Evolutionary conservation across 2,888 invertebrate genomes (phyloP), one percentile per base, ranked within the genome.

Genomic region (Oxyteleia sp.): DNA sequence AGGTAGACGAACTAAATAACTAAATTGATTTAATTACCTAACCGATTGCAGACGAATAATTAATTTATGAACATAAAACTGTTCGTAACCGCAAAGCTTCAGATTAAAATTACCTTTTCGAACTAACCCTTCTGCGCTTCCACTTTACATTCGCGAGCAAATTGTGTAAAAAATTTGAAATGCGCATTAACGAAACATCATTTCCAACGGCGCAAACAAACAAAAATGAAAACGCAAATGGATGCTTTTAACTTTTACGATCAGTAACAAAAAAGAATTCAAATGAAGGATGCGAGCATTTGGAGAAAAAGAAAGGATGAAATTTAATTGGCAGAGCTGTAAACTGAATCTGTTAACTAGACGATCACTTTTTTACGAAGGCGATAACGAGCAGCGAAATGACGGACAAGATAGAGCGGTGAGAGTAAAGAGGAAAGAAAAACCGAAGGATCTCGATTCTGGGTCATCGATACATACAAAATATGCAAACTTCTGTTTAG

Each of bases 341-440:
- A 63, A 81, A 81, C 61, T 45, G 74, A 68, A 63, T 59, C 81
- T 81, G 81, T 64, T 75, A 82, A 82, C 69, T 63, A 75, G 64
- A 75, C 55, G 75, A 81, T 75, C 55, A 23, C 43, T 63, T 82
- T 80, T 79, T 82, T 75, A 61, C 61, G 18, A 43, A 26, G 64
- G 26, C 76, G 82, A 84, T 76, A 84, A 75, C 74, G 82, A 75
- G 75, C 69, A 82, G 63, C 69, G 71, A 86, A 82, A 85, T 85
- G 76, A 80, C 49, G 66, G 68, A 78, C 64, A 79, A 74, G 68
- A 81, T 59, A 68, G 63, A 81, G 35, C 78, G 81, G 74, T 71
- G 84, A 84, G 81, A 82, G 81, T 82, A 84, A 84, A 84, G 72
- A 82, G 81, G 81, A 84, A 85, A 81, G 79, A 84, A 82, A 81